Conservation (phyloP, 2,888 invertebrate genomes). For the Eupeodes luniger region DNA sequence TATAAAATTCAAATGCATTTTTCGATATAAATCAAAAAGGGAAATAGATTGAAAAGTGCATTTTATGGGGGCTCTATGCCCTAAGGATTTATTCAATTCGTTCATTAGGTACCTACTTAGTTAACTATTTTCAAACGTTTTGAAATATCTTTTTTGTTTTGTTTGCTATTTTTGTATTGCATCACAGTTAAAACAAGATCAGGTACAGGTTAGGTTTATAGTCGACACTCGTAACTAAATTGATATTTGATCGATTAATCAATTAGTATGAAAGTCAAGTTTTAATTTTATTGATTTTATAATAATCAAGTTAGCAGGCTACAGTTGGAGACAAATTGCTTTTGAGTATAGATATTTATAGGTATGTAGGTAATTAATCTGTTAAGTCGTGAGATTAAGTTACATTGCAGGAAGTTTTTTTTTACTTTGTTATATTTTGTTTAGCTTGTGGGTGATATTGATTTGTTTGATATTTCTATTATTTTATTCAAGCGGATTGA, state of each 20-base stretch:
- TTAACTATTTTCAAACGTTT: constrained; percentile 8
- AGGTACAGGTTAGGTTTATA: constrained; percentile 5
- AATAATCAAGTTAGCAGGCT: not conserved
- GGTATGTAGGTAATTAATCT: constrained; percentile 11
- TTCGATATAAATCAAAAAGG: constrained; percentile 50
- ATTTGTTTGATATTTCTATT: not conserved
- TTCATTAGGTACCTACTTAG: constrained; percentile 2
- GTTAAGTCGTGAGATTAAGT: constrained; percentile 15
- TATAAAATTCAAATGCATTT: constrained; percentile 55
- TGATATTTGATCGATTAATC: constrained; percentile 63
- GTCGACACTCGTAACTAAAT: constrained; percentile 13
- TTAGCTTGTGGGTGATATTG: constrained; percentile 14
- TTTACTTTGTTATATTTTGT: not conserved
- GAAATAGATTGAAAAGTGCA: constrained; percentile 20
- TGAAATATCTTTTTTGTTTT: not conserved
- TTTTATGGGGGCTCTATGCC: not conserved
- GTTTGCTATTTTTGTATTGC: constrained; percentile 16
- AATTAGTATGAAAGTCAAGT: constrained; percentile 42
- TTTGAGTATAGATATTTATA: not conserved
- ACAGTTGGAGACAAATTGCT: constrained; percentile 23
- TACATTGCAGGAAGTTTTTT: constrained; percentile 16
- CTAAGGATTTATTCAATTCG: not conserved
- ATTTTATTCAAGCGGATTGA: not conserved
- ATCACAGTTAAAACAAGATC: constrained; percentile 50
- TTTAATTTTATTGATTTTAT: not conserved